phyloP scores from a whole-genome alignment of 2,797 vertebrate species.

The Premnoplex brunnescens region DNA sequence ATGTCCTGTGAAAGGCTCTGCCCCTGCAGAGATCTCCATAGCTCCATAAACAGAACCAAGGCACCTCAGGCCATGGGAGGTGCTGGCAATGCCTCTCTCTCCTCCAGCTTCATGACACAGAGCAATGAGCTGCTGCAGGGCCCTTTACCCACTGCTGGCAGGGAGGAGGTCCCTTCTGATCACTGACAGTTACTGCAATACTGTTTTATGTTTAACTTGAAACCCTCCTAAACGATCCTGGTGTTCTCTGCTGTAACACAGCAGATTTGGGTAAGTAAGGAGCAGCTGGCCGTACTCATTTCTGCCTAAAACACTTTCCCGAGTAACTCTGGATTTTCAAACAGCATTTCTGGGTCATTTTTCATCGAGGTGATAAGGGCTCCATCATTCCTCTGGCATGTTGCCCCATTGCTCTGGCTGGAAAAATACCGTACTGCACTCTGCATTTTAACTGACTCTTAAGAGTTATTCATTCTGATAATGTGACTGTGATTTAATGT shows the following conservation, averaged over 20 bases:
- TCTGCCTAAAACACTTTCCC: not conserved
- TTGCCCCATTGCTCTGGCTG: slow-evolving; percentile 2
- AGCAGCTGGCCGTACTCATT: not conserved
- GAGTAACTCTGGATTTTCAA: slow-evolving; percentile 12
- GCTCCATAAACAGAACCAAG: not conserved
- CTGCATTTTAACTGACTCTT: slow-evolving; percentile 29
- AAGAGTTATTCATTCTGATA: slow-evolving; percentile 22
- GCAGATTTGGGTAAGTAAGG: not conserved
- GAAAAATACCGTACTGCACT: not conserved
- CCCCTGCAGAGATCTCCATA: not conserved
- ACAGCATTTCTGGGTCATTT: not conserved
- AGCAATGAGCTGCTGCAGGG: not conserved
- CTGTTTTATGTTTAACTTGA: not conserved
- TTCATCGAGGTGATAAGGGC: not conserved
- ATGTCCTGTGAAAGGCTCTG: not conserved
- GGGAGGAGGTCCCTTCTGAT: not conserved
- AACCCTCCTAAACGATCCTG: not conserved
- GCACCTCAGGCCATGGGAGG: not conserved
- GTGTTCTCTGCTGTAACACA: not conserved
- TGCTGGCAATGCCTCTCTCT: not conserved
- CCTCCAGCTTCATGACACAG: not conserved
- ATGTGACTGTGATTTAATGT: slow-evolving; percentile 45
- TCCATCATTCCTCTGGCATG: slow-evolving; percentile 30
- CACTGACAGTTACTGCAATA: not conserved
- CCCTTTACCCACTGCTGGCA: not conserved